Evolutionary conservation across 1,140 invertebrate species (phyloP).

Genomic region (Papilio xuthus): DNA sequence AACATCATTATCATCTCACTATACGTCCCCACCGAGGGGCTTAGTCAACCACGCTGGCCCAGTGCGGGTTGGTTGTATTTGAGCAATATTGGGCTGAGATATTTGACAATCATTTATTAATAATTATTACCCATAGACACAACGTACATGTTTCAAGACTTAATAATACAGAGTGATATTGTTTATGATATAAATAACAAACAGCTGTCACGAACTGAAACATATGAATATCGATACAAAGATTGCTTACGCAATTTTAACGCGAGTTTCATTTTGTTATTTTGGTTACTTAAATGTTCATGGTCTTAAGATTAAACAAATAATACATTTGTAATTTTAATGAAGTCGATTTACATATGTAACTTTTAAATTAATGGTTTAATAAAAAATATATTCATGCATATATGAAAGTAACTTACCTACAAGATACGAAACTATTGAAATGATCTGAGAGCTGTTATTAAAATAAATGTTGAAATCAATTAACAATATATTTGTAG

Average conservation of each 20-base stretch:
- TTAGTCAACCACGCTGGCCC: too few species aligned
- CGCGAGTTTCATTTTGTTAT: neutral
- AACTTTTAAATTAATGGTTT: neutral
- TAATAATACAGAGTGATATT: constrained; percentile 21
- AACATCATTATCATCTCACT: too few species aligned
- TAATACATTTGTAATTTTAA: neutral
- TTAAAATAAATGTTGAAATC: too few species aligned
- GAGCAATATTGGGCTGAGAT: neutral
- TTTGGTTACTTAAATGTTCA: constrained; percentile 5
- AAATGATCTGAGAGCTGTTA: neutral
- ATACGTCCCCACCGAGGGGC: too few species aligned
- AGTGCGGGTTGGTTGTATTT: too few species aligned
- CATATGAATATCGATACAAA: neutral
- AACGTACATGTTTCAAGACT: constrained; percentile 13
- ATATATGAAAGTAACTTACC: too few species aligned
- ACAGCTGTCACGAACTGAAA: neutral
- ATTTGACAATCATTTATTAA: neutral
- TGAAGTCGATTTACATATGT: neutral
- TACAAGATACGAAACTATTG: neutral
- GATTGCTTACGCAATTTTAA: neutral
- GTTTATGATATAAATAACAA: neutral
- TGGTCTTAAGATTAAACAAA: neutral
- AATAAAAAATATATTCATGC: too few species aligned
- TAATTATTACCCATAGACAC: neutral
- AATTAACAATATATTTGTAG: too few species aligned